Evolutionary conservation across 1,140 invertebrate genomes (phyloP), one percentile per base, ranked within the genome.

Genomic region (Drosophila subpulchrella): DNA sequence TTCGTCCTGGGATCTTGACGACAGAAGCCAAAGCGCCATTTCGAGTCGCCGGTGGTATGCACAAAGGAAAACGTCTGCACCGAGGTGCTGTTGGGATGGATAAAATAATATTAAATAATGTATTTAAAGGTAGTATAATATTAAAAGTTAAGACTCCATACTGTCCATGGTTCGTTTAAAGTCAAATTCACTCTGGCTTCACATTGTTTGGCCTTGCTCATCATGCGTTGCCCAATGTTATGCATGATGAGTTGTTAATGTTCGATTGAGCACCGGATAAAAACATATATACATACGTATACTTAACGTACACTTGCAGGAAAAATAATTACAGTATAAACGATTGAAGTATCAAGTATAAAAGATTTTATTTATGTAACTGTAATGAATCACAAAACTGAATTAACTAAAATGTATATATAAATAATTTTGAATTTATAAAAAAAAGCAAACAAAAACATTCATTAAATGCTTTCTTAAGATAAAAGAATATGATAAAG

Each of bases 21-120:
- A 92, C 97, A 98, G 93, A 98, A 99, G 68, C 98, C 98, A 94
- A 98, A 99, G 39, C 97, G 98, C 95, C 97, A 99, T 94, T 98
- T 98, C 30, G 97, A 98, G 91, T 98, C 97, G 79, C 96, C 94
- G 82, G 96, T 97, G 17, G 98, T 99, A 75, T 99, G 93, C 34
- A 98, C 98, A 94, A 99, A 99, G 12, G 97, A 98, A 93, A 97
- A 98, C 1, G 83, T 81, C 62, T 90, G 84, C 51, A 92, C 89
- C 15, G 85, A 85, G 17, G 76, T 77, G 48, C 91, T 92, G 55
- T 15, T 30, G 15, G 56, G 15, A 42, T 3, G 58, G 10, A 73
- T 10, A 46, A 60, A 5, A 34, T 39, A 2, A 27, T 51, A 17
- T 17, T 8, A 42, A 8, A 42, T 42, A 15, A 42, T 3, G 15